Base-by-base conservation (phyloP, 2,113 vertebrate species). In the Toxotes chatareus region DNA sequence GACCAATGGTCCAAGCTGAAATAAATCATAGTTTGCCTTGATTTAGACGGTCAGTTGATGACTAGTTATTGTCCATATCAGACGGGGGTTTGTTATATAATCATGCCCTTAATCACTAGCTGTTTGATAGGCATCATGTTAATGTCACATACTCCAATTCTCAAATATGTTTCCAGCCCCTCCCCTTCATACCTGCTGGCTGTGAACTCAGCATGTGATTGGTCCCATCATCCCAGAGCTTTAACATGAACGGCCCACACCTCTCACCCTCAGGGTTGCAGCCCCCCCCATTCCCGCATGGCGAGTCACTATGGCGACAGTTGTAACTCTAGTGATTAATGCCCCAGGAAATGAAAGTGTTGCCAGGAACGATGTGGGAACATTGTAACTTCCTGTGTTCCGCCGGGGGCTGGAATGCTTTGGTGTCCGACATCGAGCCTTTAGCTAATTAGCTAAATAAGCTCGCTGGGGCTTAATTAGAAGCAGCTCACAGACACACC, bases 381-480 rank as follows among this genome's bases (percentile, higher is more conserved):
- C 83, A 53, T 49, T 70, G 82, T 86, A 87, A 93, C 89, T 91
- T 93, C 86, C 85, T 76, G 72, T 86, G 88, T 92, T 91, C 89
- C 56, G 57, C 78, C 76, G 69, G 88, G 87, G 82, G 83, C 75
- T 85, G 87, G 80, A 93, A 90, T 79, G 89, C 90, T 89, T 93
- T 87, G 84, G 87, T 89, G 85, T 92, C 89, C 79, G 65, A 94
- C 91, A 80, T 83, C 75, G 53, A 90, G 89, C 90, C 86, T 81
- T 94, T 91, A 93, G 93, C 88, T 94, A 94, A 95, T 95, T 94
- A 93, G 91, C 91, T 93, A 94, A 93, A 94, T 94, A 92, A 93
- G 91, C 90, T 93, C 94, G 60, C 93, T 90, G 88, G 95, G 94
- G 95, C 89, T 95, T 95, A 95, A 95, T 95, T 95, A 95, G 89